Evolutionary conservation across 2,797 vertebrate species (phyloP).

Genomic region (Xenopus petersii): DNA sequence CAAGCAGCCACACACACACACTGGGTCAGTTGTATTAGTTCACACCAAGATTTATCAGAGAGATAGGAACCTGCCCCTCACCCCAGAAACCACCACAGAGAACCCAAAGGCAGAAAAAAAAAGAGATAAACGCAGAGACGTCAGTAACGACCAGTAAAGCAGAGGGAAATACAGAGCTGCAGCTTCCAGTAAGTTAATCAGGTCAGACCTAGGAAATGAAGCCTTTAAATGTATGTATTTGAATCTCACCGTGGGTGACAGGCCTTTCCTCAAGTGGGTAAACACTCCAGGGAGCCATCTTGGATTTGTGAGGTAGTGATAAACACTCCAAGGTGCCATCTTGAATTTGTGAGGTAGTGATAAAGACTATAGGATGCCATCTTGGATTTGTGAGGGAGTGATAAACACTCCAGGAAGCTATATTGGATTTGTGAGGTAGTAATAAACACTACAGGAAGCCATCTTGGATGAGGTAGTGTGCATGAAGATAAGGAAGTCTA

Average conservation of each 20-base stretch:
- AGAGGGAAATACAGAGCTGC: too few species aligned
- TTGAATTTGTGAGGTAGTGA: not conserved
- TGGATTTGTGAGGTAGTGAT: not conserved
- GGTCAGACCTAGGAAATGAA: not conserved
- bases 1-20: too few species aligned
- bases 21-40: too few species aligned
- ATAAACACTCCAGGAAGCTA: too few species aligned
- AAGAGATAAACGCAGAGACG: not conserved
- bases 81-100: not conserved
- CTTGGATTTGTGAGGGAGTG: not conserved
- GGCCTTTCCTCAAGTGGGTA: too few species aligned
- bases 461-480: too few species aligned
- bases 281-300: constrained; percentile 4
- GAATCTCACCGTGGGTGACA: too few species aligned
- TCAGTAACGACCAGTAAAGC: not conserved
- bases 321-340: not conserved
- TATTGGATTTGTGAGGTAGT: too few species aligned
- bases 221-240: not conserved
- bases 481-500: too few species aligned
- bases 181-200: not conserved
- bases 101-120: not conserved
- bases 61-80: not conserved
- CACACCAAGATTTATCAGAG: not conserved
- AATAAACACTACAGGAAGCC: too few species aligned
- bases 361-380: not conserved